Percentiles rank a stretch among this genome's conserved stretches.
Evolutionary conservation across 2,797 vertebrate genomes (phyloP).

Genomic region (Lepidocolaptes lacrymiger): DNA sequence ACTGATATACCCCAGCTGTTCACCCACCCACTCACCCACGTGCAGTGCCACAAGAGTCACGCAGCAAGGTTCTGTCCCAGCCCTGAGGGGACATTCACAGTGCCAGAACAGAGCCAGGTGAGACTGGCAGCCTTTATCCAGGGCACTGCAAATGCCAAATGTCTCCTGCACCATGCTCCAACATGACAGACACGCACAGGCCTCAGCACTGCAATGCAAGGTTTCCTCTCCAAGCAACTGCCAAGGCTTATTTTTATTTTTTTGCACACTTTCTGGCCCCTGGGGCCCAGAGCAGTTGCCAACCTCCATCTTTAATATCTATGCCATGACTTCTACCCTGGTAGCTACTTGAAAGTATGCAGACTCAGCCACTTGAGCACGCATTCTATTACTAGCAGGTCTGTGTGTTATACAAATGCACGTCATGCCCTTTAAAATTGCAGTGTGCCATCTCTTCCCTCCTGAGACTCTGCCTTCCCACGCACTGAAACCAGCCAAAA

Average conservation of each 20-base stretch:
- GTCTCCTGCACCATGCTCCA: neutral
- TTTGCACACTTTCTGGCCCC: neutral
- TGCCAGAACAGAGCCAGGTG: no score
- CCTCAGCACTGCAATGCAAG: neutral
- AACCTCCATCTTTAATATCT: neutral
- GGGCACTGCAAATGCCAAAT: neutral
- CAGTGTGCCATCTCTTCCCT: neutral
- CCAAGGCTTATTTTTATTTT: neutral
- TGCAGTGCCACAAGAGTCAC: no score
- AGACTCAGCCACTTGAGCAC: no score
- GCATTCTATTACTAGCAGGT: no score
- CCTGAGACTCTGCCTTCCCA: neutral
- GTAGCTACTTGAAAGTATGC: no score
- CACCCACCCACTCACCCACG: no score
- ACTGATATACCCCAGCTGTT: no score
- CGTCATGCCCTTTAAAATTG: neutral
- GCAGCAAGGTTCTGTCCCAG: no score
- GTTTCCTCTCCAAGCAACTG: neutral
- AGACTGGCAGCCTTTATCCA: neutral
- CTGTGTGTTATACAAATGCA: rapidly evolving
- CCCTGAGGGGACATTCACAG: no score
- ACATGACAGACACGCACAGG: neutral
- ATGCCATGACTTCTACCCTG: neutral
- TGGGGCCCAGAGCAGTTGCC: neutral
- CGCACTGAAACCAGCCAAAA: neutral